A percentile compares a stretch with the other conserved stretches of the same genome.
Evolutionary conservation across 2,888 invertebrate genomes (phyloP).

Genomic region (Xanthorhoe spadicearia): DNA sequence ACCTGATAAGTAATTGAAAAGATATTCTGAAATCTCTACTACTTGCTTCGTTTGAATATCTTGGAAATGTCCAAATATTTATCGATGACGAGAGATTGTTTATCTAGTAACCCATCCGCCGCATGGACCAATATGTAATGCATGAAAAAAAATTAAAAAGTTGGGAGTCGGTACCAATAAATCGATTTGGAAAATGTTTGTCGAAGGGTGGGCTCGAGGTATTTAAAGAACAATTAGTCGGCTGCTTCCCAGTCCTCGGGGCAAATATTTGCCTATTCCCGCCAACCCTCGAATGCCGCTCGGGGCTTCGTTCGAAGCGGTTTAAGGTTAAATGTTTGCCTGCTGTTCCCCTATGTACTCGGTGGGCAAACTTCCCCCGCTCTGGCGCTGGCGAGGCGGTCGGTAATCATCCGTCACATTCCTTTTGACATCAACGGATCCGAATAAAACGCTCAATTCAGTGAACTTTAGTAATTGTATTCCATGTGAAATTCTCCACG

Average conservation of each 20-base stretch:
- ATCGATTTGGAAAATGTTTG: conserved; percentile 80
- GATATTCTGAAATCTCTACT: conserved; percentile 10
- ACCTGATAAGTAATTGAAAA: not conserved
- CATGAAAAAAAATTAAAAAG: conserved; percentile 63
- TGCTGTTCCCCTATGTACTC: conserved; percentile 71
- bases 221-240: conserved; percentile 85
- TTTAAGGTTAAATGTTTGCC: conserved; percentile 77
- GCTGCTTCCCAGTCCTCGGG: conserved; percentile 77
- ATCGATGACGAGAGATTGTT: conserved; percentile 61
- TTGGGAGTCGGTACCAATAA: conserved; percentile 71
- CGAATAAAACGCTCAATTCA: conserved; percentile 9
- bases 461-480: conserved; percentile 2
- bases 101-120: conserved; percentile 63
- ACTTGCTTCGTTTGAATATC: conserved; percentile 24
- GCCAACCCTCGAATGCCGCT: conserved; percentile 80
- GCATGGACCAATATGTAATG: conserved; percentile 52
- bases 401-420: conserved; percentile 51
- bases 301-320: conserved; percentile 72
- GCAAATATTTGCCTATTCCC: conserved; percentile 82
- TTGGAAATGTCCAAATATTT: conserved; percentile 57
- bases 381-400: conserved; percentile 26
- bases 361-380: conserved; percentile 66
- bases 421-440: conserved; percentile 8
- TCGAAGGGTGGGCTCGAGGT: conserved; percentile 74
- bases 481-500: conserved; percentile 13